Evolutionary conservation across 2,113 vertebrate species (phyloP).

Genomic region (Steatornis caripensis): DNA sequence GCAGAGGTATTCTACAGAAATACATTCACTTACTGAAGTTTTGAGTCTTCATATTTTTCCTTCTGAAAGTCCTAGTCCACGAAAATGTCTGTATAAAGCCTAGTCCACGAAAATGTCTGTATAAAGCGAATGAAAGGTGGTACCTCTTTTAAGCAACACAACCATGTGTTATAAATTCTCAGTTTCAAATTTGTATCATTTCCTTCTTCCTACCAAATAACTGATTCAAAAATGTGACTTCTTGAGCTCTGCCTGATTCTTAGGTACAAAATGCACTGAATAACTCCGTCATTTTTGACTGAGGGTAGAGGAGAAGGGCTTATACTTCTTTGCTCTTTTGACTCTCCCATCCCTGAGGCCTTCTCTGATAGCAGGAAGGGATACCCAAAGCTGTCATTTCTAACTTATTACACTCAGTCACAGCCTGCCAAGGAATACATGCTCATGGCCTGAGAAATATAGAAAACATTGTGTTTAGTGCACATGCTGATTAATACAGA

Average conservation of each 20-base stretch:
- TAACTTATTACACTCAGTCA: neutral
- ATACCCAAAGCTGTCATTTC: neutral
- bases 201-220: neutral
- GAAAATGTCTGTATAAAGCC: rapidly evolving
- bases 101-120: too few relatives aligned
- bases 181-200: neutral
- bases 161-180: rapidly evolving
- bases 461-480: neutral
- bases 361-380: neutral
- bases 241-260: neutral
- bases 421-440: neutral
- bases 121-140: rapidly evolving
- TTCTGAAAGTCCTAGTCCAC: neutral
- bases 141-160: neutral
- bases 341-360: neutral
- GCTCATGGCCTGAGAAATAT: neutral
- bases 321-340: rapidly evolving
- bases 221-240: neutral
- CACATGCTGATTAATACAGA: neutral
- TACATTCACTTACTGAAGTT: neutral
- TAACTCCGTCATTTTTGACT: neutral
- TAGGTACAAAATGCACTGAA: neutral
- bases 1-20: neutral
- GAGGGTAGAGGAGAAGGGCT: neutral
- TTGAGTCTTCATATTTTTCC: neutral